Percentiles rank a stretch among this genome's conserved stretches.
Evolutionary conservation across 35 echinoderm and acorn worm species (phyloP).

Genomic region (Acanthaster planci): DNA sequence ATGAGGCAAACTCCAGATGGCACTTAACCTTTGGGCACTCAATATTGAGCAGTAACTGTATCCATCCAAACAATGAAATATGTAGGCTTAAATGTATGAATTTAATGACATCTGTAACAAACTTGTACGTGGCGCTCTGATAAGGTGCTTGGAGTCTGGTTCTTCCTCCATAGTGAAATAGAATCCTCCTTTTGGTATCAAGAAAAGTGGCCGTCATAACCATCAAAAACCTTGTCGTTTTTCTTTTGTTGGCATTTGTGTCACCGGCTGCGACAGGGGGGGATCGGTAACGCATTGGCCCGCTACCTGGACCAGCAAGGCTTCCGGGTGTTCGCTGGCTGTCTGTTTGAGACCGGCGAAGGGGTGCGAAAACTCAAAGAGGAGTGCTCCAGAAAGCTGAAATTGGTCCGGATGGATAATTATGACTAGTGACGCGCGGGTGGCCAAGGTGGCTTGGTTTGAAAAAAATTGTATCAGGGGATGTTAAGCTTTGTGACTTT

Average conservation of each 20-base stretch:
- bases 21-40: no score
- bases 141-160: no score
- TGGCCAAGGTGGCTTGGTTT: conserved; percentile 29
- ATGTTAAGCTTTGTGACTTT: conserved; percentile 7
- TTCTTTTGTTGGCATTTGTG: not conserved
- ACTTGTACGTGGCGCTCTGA: no score
- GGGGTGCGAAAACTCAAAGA: conserved; percentile 48
- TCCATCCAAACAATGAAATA: no score
- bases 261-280: conserved; percentile 38
- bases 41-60: no score
- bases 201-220: not conserved
- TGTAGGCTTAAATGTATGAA: no score
- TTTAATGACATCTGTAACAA: no score
- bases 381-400: conserved; percentile 36
- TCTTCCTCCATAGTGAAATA: no score
- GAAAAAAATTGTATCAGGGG: conserved; percentile 29
- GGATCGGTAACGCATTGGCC: conserved; percentile 32
- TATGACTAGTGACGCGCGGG: conserved; percentile 68
- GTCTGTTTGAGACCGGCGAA: conserved; percentile 30
- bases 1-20: no score
- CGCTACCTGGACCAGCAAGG: conserved; percentile 17
- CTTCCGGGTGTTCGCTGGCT: conserved; percentile 38
- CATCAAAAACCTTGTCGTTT: not conserved
- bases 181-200: no score
- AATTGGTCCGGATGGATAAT: conserved; percentile 68